phyloP scores from a whole-genome alignment of 1,140 invertebrate genomes.

The Listronotus oregonensis region DNA sequence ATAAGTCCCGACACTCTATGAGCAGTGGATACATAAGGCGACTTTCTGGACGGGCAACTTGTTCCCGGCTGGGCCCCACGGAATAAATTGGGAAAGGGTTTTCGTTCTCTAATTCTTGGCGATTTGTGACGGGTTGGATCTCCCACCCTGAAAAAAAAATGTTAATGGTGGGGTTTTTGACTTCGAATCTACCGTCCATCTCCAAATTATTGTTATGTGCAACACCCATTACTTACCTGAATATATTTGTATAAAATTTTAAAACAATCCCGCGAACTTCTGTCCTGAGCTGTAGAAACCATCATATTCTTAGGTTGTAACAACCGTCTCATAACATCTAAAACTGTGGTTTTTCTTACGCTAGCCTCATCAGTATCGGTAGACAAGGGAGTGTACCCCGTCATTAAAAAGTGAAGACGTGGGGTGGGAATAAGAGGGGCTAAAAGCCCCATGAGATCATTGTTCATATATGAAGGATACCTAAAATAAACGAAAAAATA shows the following conservation, averaged over 20 bases:
- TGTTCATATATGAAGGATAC: slow-evolving; percentile 99
- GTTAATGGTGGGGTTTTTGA: no score
- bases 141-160: slow-evolving; percentile 78
- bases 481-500: no score
- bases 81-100: slow-evolving; percentile 77
- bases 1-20: slow-evolving; percentile 96
- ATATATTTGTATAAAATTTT: slow-evolving; percentile 99
- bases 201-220: no score
- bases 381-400: slow-evolving; percentile 94
- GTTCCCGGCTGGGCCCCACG: slow-evolving; percentile 96
- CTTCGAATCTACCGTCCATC: no score
- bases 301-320: slow-evolving; percentile 99
- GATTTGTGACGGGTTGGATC: slow-evolving; percentile 95
- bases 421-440: slow-evolving; percentile 97
- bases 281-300: slow-evolving; percentile 92
- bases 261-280: slow-evolving; percentile 90
- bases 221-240: slow-evolving; percentile 67
- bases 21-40: slow-evolving; percentile 91
- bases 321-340: slow-evolving; percentile 94
- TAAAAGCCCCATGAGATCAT: slow-evolving; percentile 94
- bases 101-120: slow-evolving; percentile 92
- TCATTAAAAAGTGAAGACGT: slow-evolving; percentile 97
- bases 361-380: slow-evolving; percentile 71
- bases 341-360: slow-evolving; percentile 91
- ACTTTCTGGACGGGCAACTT: slow-evolving; percentile 92